Evolutionary conservation across 2,888 invertebrate genomes (phyloP).

Genomic region (Hyalella azteca): DNA sequence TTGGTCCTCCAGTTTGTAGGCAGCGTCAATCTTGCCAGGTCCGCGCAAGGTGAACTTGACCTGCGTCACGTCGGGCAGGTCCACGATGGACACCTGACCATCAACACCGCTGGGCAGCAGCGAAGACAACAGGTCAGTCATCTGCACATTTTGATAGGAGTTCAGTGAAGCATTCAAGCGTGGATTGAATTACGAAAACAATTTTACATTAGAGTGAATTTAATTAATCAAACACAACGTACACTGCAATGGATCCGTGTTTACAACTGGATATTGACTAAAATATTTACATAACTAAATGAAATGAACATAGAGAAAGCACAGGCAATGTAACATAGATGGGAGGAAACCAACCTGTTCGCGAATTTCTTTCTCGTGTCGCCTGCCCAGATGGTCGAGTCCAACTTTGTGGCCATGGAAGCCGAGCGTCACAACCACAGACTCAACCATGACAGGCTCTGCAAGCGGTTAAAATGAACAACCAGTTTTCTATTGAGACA

Average conservation of each 20-base stretch:
- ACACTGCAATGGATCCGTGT: too few species aligned
- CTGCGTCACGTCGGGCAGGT: slow-evolving; percentile 67
- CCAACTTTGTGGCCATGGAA: slow-evolving; percentile 70
- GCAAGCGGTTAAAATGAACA: slow-evolving; percentile 59
- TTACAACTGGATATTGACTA: too few species aligned
- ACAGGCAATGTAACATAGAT: background rate
- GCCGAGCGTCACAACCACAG: slow-evolving; percentile 77
- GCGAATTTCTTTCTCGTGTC: slow-evolving; percentile 49
- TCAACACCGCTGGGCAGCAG: slow-evolving; percentile 63
- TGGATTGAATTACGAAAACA: too few species aligned
- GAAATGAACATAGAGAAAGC: too few species aligned
- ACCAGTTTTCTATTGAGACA: too few species aligned
- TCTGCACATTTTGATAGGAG: slow-evolving; percentile 44
- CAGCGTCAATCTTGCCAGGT: slow-evolving; percentile 76
- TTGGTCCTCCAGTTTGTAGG: slow-evolving; percentile 79
- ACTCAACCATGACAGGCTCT: slow-evolving; percentile 76
- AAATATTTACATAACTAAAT: too few species aligned
- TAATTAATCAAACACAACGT: too few species aligned
- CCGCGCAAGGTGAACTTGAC: slow-evolving; percentile 74
- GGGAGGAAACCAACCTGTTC: slow-evolving; percentile 42
- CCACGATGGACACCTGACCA: slow-evolving; percentile 67
- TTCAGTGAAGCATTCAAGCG: too few species aligned
- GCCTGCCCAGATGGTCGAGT: slow-evolving; percentile 46
- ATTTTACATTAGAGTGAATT: too few species aligned
- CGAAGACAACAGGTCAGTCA: slow-evolving; percentile 62